Evolutionary conservation across 2,888 invertebrate genomes (phyloP).

Genomic region (Caenorhabditis sp.): DNA sequence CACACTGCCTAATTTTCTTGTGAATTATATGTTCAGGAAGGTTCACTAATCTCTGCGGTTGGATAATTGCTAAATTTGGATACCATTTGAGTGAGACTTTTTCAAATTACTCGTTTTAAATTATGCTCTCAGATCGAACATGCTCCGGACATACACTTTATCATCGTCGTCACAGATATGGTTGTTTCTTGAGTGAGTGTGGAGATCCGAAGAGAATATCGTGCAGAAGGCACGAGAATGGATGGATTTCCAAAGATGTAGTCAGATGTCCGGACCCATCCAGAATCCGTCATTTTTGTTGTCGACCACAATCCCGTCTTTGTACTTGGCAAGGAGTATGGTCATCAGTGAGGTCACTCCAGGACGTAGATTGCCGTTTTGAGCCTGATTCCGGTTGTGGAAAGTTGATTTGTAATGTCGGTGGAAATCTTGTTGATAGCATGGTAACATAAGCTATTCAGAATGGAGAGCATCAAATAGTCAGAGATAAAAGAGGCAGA

Average conservation of each 20-base stretch:
- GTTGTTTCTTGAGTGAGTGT: slow-evolving; percentile 33
- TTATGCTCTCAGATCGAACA: slow-evolving; percentile 6
- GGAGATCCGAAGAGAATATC: neutral
- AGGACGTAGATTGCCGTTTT: slow-evolving; percentile 13
- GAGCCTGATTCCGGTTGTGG: slow-evolving; percentile 24
- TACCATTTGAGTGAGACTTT: neutral
- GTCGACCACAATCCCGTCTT: slow-evolving; percentile 15
- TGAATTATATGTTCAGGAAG: neutral
- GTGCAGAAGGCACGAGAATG: neutral
- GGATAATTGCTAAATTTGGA: slow-evolving; percentile 12
- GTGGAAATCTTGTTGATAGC: neutral
- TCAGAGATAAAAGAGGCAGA: neutral
- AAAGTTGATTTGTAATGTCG: slow-evolving; percentile 4
- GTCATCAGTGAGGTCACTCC: neutral
- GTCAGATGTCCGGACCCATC: slow-evolving; percentile 2
- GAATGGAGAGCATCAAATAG: slow-evolving; percentile 24
- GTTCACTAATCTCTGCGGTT: slow-evolving; percentile 7
- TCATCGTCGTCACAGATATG: neutral
- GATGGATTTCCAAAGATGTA: slow-evolving; percentile 30
- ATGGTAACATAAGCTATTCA: neutral
- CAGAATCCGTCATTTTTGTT: slow-evolving; percentile 13
- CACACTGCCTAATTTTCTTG: neutral
- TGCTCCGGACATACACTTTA: slow-evolving; percentile 7
- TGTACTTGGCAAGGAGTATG: slow-evolving; percentile 41
- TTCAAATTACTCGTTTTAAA: neutral